Conservation (phyloP, 2,888 invertebrate genomes). For the Caenorhabditis virilis region DNA sequence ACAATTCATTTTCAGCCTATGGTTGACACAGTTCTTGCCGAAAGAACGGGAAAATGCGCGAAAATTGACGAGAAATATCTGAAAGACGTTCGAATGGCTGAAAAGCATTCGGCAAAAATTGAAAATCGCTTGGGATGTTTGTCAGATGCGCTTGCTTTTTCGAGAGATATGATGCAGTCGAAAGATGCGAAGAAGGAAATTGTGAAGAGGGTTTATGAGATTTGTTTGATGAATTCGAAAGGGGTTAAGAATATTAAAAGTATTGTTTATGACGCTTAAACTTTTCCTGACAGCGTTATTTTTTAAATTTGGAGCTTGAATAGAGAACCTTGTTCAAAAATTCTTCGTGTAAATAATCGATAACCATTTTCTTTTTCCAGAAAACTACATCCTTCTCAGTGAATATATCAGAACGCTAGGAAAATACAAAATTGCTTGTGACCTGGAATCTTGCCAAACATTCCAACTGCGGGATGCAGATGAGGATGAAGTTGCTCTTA, state of each 20-base stretch:
- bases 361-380: constrained; percentile 9
- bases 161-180: constrained; percentile 39
- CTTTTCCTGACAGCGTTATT: too few species aligned
- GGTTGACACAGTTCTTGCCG: constrained; percentile 31
- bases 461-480: constrained; percentile 25
- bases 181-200: constrained; percentile 48
- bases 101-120: constrained; percentile 46
- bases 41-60: constrained; percentile 26
- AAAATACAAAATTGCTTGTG: constrained; percentile 17
- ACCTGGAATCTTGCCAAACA: constrained; percentile 32
- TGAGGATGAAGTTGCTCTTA: constrained; percentile 22
- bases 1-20: constrained; percentile 19
- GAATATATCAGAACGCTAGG: constrained; percentile 12
- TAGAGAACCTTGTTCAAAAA: too few species aligned
- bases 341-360: not conserved
- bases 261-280: too few species aligned
- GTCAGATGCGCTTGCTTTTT: constrained; percentile 38
- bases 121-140: constrained; percentile 38
- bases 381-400: constrained; percentile 16
- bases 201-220: constrained; percentile 51
- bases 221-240: constrained; percentile 45
- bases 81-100: constrained; percentile 33
- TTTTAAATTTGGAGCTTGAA: not conserved
- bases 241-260: constrained; percentile 49
- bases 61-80: constrained; percentile 30